Conservation (phyloP, 2,113 vertebrate genomes). For the Procapra przewalskii region DNA sequence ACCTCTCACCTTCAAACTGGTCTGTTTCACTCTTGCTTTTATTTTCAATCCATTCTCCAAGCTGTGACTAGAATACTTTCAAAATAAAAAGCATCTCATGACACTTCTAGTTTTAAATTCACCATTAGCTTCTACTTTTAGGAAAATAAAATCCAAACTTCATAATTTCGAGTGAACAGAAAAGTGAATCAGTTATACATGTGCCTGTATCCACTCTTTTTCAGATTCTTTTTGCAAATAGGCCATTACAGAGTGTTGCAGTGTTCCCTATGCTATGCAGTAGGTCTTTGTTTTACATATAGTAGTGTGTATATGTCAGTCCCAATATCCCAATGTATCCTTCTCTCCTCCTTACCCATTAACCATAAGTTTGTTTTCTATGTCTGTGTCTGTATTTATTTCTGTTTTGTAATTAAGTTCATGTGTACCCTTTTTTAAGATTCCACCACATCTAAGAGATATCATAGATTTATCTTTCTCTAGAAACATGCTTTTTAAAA, state of each 20-base stretch:
- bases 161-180: background rate
- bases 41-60: background rate
- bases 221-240: background rate
- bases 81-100: background rate
- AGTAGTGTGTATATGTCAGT: background rate
- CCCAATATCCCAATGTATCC: background rate
- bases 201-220: background rate
- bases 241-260: background rate
- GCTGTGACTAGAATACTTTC: background rate
- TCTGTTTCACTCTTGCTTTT: background rate
- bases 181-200: background rate
- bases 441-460: background rate
- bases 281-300: background rate
- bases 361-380: background rate
- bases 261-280: background rate
- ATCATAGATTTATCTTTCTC: background rate
- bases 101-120: background rate
- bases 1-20: background rate
- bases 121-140: background rate
- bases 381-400: background rate
- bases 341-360: background rate
- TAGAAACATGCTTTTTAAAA: background rate
- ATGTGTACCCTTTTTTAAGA: background rate
- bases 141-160: background rate
- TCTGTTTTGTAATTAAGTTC: background rate